Evolutionary conservation across 2,113 vertebrate species (phyloP).

Genomic region (Speoplatyrhinus poulsoni): DNA sequence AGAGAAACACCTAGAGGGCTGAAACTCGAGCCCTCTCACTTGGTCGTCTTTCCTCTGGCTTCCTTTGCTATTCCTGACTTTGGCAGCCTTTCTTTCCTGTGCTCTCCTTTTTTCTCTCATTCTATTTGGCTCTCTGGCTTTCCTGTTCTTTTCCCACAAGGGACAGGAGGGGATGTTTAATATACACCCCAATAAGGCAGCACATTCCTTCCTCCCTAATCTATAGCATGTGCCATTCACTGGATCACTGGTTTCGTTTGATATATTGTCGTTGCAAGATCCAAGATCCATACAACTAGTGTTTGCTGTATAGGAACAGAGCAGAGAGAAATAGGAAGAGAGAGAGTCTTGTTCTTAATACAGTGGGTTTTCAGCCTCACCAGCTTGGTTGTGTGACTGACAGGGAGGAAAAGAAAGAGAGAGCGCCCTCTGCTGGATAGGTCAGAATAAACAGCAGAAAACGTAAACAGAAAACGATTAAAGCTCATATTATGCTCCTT

Average conservation of each 20-base stretch:
- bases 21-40: constrained; percentile 66
- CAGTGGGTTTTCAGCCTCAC: background rate
- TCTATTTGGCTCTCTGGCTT: constrained; percentile 76
- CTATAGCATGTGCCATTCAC: constrained; percentile 70
- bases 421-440: constrained; percentile 53
- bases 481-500: too few relatives aligned
- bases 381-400: background rate
- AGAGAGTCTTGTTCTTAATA: too few relatives aligned
- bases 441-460: background rate
- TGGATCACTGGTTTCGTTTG: constrained; percentile 22
- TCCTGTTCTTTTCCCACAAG: constrained; percentile 82
- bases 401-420: background rate
- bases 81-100: constrained; percentile 67
- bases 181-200: constrained; percentile 53
- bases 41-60: constrained; percentile 65
- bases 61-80: constrained; percentile 61
- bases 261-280: background rate
- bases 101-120: constrained; percentile 62
- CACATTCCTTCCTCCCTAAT: constrained; percentile 66
- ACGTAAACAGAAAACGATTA: too few relatives aligned
- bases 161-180: constrained; percentile 70
- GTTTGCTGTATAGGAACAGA: background rate
- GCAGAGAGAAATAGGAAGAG: too few relatives aligned
- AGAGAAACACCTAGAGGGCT: constrained; percentile 53
- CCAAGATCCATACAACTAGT: constrained; percentile 8